Conservation (phyloP, 2,888 invertebrate species). For the Pachycephus smyrnensis region DNA sequence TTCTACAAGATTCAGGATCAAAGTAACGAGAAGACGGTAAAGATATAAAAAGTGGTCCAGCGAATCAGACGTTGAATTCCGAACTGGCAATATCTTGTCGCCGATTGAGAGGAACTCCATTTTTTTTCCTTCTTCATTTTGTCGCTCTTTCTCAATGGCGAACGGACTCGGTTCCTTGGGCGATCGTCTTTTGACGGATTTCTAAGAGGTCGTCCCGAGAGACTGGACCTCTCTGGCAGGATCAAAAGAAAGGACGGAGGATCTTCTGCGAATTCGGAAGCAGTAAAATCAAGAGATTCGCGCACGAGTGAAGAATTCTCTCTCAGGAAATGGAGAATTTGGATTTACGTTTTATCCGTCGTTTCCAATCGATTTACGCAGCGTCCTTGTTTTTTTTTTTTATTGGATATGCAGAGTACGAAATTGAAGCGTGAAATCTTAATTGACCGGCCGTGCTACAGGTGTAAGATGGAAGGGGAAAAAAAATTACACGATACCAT, state of each 20-base stretch:
- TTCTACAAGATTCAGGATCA: no score
- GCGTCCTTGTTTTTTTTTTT: neutral
- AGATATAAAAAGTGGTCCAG: neutral
- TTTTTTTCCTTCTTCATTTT: no score
- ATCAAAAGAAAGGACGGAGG: neutral
- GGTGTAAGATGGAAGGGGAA: neutral
- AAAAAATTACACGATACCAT: neutral
- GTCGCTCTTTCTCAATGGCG: no score
- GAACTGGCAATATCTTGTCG: neutral
- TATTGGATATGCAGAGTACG: neutral
- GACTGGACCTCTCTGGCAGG: neutral
- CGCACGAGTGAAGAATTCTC: neutral
- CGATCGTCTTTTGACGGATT: neutral
- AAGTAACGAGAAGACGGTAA: no score
- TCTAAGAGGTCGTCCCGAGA: neutral
- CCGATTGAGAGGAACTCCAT: neutral
- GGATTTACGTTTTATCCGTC: neutral
- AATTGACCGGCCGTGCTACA: neutral
- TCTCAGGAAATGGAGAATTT: neutral
- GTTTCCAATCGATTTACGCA: neutral
- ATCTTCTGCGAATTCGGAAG: neutral
- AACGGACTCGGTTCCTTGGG: neutral
- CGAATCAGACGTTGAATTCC: neutral
- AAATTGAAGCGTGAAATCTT: neutral
- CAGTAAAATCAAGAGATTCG: neutral